These are phyloP conservation scores for Rousettus leschenaultii DNA, from an alignment of 2,113 vertebrate species.

Conservation along the genomic window DNA sequence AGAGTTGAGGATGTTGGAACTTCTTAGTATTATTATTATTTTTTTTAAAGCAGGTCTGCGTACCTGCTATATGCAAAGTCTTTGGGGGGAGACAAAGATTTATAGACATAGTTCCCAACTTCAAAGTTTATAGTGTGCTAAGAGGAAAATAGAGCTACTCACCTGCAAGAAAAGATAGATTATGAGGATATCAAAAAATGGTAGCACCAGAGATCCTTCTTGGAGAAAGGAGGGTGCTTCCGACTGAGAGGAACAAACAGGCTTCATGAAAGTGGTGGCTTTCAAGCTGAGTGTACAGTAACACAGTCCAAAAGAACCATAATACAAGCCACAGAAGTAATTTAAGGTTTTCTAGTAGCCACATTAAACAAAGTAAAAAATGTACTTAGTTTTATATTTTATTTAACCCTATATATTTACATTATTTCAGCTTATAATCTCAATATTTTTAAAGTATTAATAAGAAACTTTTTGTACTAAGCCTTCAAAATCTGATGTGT, in stretches of 20 bases:
- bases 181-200: background rate
- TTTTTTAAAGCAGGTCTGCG: background rate
- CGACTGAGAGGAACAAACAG: background rate
- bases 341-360: background rate
- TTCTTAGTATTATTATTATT: background rate
- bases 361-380: background rate
- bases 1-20: background rate
- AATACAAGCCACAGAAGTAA: rapidly evolving
- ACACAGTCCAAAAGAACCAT: background rate
- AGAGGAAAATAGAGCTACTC: background rate
- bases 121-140: background rate
- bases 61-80: background rate
- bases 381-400: background rate
- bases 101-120: background rate
- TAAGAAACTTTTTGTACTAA: background rate
- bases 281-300: rapidly evolving
- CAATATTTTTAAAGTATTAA: background rate
- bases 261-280: rapidly evolving
- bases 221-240: background rate
- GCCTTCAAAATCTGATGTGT: background rate
- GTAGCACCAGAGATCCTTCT: background rate
- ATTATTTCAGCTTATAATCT: background rate
- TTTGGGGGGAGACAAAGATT: background rate
- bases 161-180: background rate
- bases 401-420: background rate